A percentile compares a stretch with the other conserved stretches of the same genome.
Conservation (phyloP, 2,113 vertebrate species). For the Collichthys lucidus region DNA sequence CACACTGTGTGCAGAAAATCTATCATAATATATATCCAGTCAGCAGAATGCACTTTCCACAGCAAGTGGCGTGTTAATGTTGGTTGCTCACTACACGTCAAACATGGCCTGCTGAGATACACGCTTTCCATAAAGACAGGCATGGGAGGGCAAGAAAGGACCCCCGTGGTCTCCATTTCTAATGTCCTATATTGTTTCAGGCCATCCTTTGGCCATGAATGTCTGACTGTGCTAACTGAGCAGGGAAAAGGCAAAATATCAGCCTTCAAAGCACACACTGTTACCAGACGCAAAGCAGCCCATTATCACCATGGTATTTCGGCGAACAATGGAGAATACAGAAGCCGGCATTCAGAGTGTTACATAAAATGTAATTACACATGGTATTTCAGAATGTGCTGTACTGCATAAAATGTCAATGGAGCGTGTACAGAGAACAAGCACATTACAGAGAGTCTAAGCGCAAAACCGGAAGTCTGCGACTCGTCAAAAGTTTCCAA, state of each 20-base stretch:
- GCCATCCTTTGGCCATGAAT: constrained; percentile 16
- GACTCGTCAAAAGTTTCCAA: constrained; percentile 68
- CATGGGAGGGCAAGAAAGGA: constrained; percentile 49
- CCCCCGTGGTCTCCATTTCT: constrained; percentile 46
- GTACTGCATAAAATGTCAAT: constrained; percentile 51
- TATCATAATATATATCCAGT: neutral
- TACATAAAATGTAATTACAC: constrained; percentile 54
- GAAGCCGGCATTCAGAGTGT: constrained; percentile 38
- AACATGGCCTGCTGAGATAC: constrained; percentile 61
- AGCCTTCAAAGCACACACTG: constrained; percentile 39
- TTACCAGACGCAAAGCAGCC: neutral
- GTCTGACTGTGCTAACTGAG: neutral
- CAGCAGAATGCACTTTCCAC: constrained; percentile 7
- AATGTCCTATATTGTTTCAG: constrained; percentile 35
- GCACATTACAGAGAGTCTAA: constrained; percentile 34
- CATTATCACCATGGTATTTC: constrained; percentile 33
- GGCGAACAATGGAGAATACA: constrained; percentile 26
- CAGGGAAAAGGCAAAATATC: constrained; percentile 22
- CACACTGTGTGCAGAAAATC: neutral
- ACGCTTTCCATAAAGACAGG: constrained; percentile 51
- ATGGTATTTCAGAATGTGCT: constrained; percentile 48
- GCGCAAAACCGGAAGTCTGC: constrained; percentile 54
- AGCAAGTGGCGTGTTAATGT: constrained; percentile 14
- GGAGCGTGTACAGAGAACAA: constrained; percentile 55
- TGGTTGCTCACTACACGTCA: constrained; percentile 27